Conservation (phyloP, 1,140 invertebrate species). For the Megalonaias nervosa region DNA sequence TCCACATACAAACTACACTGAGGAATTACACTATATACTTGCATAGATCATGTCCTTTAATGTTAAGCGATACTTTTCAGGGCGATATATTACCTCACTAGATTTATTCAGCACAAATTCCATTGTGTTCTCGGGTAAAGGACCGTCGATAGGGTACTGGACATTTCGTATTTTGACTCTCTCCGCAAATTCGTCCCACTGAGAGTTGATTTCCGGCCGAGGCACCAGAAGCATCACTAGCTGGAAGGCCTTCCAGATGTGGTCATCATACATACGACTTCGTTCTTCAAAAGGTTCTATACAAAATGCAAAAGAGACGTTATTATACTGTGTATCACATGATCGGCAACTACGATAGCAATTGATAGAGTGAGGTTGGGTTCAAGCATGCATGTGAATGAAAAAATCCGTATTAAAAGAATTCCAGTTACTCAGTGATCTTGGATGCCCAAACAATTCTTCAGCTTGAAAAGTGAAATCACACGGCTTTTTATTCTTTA, state of each 20-base stretch:
- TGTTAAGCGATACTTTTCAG: neutral
- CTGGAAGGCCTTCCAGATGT: conserved; percentile 44
- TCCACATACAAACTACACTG: too few species aligned
- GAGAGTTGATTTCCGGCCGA: conserved; percentile 41
- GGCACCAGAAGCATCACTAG: conserved; percentile 52
- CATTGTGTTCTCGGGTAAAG: too few species aligned
- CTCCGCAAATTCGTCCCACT: conserved; percentile 49
- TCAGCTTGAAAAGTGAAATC: too few species aligned
- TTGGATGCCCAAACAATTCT: too few species aligned
- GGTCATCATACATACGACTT: conserved; percentile 8
- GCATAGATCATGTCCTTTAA: too few species aligned
- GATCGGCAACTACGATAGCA: neutral
- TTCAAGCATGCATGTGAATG: too few species aligned
- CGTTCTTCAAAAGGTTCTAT: conserved; percentile 42
- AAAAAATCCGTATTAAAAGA: too few species aligned
- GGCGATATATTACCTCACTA: neutral
- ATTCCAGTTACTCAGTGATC: too few species aligned
- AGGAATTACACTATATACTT: too few species aligned
- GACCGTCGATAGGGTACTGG: conserved; percentile 40
- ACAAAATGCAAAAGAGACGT: conserved; percentile 8
- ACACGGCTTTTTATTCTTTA: too few species aligned
- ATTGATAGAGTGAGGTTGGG: neutral
- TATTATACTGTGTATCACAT: neutral
- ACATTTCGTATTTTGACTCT: conserved; percentile 42
- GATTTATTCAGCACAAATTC: too few species aligned